Evolutionary conservation across 2,797 vertebrate genomes (phyloP), one percentile per base, ranked within the genome.

Genomic region (Cyclopterus lumpus): DNA sequence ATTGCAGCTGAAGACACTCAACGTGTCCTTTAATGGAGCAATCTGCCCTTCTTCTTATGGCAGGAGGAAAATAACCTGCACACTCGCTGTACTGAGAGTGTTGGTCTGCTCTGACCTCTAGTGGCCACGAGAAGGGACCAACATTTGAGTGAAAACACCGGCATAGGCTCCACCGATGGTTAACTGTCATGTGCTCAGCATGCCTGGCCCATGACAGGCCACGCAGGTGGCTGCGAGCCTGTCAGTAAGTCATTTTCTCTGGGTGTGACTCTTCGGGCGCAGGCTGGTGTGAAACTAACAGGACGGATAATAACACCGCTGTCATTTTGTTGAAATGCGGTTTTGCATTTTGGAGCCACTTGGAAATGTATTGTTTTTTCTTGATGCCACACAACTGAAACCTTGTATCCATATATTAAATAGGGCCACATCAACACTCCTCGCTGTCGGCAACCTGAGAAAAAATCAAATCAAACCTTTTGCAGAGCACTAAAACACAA

Each of bases 51-150:
- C 6, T 42, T 3, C 28, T 28, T n/a, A 10, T 16, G 0, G 30
- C 8, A 22, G 36, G 22, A 16, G 32, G 16, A 14, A 14, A 61
- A 18, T 26, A 38, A 53, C 20, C n/a, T 26, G 24, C 4, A 12
- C 1, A 1, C n/a, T 69, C 6, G 34, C 38, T 10, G 12, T 20
- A 26, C 24, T 26, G 18, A 11, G 7, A 64, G 24, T 26, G 2
- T 32, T 60, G 77, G 20, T 15, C 60, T 77, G 4, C 16, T 22
- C 83, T 91, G 90, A 83, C 91, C 87, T 87, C 93, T 91, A 85
- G 87, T 86, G 92, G 92, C 26, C 4, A 71, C 4, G 36, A 59
- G n/a, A 26, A 12, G 15, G 59, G 81, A 59, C 6, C 61, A 28
- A 54, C 8, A 8, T 38, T 24, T 36, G 1, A 28, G 18, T 22